Evolutionary conservation across 2,113 vertebrate genomes (phyloP).

Genomic region (Cettia cetti): DNA sequence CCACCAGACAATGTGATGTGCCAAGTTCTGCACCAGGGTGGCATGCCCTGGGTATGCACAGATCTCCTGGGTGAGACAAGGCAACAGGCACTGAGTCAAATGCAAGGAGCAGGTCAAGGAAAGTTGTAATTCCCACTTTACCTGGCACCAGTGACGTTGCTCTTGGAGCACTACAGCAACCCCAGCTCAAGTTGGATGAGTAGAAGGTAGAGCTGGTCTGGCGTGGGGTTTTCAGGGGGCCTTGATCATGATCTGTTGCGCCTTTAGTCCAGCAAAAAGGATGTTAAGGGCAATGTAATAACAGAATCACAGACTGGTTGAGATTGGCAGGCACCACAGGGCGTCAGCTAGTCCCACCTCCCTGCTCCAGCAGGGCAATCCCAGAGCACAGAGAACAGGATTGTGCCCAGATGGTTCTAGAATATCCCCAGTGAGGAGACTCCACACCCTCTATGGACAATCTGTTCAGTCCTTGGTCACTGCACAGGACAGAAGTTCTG

Average conservation of each 20-base stretch:
- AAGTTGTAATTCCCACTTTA: background rate
- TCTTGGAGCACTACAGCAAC: background rate
- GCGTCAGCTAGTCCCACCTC: background rate
- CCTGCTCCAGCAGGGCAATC: background rate
- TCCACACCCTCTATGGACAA: background rate
- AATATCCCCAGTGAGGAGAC: background rate
- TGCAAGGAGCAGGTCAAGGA: background rate
- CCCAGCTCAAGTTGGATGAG: background rate
- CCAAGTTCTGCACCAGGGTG: background rate
- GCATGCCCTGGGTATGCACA: background rate
- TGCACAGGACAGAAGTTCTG: background rate
- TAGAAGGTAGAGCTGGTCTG: background rate
- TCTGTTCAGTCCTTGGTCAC: accelerated
- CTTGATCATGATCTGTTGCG: background rate
- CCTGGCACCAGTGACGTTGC: background rate
- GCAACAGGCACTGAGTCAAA: background rate
- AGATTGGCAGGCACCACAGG: background rate
- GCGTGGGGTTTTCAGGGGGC: background rate
- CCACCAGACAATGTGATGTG: background rate
- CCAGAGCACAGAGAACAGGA: background rate
- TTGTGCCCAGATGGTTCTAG: background rate
- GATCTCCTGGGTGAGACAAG: background rate
- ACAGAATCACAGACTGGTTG: background rate
- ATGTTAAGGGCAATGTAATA: background rate
- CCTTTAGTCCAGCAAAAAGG: background rate